These are phyloP conservation scores for Yasuhikotakia modesta DNA, from an alignment of 2,797 vertebrate genomes.

Conservation along the genomic window DNA sequence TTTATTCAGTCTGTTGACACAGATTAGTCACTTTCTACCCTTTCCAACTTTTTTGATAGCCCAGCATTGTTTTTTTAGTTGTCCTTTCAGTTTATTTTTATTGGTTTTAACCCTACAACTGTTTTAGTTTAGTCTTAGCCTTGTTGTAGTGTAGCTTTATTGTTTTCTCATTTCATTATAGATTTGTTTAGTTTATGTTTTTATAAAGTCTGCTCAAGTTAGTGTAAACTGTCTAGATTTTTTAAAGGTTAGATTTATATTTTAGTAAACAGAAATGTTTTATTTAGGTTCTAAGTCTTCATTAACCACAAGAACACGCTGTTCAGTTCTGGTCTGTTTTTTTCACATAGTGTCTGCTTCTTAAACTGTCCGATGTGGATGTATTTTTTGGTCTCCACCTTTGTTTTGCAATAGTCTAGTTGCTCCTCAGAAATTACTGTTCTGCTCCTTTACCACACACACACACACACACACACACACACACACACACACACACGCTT, in stretches of 20 bases:
- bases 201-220: too few species aligned
- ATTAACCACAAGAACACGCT: neutral
- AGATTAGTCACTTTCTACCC: conserved; percentile 33
- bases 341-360: conserved; percentile 36
- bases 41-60: neutral
- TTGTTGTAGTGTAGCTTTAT: too few species aligned
- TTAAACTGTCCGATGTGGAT: conserved; percentile 19
- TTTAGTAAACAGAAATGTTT: too few species aligned
- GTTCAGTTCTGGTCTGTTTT: neutral
- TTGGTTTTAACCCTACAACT: too few species aligned
- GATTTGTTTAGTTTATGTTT: too few species aligned
- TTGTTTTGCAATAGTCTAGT: conserved; percentile 21
- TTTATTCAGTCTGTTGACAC: conserved; percentile 29
- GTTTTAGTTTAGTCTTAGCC: too few species aligned
- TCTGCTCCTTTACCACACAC: conserved; percentile 9
- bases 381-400: neutral
- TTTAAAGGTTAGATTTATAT: neutral
- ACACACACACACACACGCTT: conserved; percentile 32
- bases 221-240: neutral
- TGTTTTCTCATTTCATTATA: too few species aligned
- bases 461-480: conserved; percentile 44
- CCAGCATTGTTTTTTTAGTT: too few species aligned
- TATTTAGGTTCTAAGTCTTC: neutral
- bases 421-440: conserved; percentile 23
- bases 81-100: too few species aligned